Evolutionary conservation across 2,113 vertebrate species (phyloP).

Genomic region (Microcebus tavaratra): DNA sequence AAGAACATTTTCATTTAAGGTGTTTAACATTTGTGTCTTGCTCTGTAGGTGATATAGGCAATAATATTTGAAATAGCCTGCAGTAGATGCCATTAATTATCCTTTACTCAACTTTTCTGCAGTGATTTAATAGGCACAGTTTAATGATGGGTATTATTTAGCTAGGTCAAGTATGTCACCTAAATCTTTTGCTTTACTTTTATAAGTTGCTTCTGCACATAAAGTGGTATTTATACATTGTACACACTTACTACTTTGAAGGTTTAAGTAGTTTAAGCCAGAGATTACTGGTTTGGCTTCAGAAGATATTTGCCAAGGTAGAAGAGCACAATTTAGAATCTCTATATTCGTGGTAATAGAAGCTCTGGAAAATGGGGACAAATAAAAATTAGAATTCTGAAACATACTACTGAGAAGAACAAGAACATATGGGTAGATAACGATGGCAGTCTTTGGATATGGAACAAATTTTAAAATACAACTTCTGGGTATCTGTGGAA

Average conservation of each 20-base stretch:
- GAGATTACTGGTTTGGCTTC: not conserved
- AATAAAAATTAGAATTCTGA: slow-evolving; percentile 27
- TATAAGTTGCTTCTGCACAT: not conserved
- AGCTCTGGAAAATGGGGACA: not conserved
- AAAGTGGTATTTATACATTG: not conserved
- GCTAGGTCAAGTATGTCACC: not conserved
- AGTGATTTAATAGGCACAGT: not conserved
- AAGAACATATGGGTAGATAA: slow-evolving; percentile 2
- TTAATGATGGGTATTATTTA: slow-evolving; percentile 19
- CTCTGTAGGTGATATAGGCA: not conserved
- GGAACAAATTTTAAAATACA: slow-evolving; percentile 13
- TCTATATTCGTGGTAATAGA: not conserved
- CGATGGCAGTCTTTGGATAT: not conserved
- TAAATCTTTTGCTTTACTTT: slow-evolving; percentile 14
- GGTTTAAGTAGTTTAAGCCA: not conserved
- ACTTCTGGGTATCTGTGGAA: not conserved
- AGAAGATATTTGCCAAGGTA: slow-evolving; percentile 6
- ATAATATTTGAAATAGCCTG: not conserved
- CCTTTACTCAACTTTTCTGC: not conserved
- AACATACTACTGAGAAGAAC: not conserved
- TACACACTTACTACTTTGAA: not conserved
- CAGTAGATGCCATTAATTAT: not conserved
- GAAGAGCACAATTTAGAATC: slow-evolving; percentile 14
- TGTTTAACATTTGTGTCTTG: not conserved
- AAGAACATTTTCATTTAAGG: not conserved